Conservation (phyloP, 2,797 vertebrate genomes). For the Furcifer pardalis region DNA sequence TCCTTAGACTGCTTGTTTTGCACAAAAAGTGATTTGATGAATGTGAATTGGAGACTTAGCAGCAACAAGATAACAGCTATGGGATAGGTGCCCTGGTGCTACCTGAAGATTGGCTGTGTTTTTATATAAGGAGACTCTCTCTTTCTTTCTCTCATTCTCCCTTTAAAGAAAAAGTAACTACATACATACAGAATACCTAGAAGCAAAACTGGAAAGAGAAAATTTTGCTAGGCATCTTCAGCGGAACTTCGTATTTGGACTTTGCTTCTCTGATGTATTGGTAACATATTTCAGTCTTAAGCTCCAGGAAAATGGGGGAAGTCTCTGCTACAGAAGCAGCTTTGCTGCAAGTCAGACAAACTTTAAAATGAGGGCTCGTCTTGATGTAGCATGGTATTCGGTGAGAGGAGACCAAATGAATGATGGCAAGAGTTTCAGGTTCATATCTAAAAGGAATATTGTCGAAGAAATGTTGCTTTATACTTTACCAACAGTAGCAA, state of each 20-base stretch:
- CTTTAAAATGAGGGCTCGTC: conserved; percentile 72
- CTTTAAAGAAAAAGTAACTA: conserved; percentile 31
- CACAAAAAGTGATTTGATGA: conserved; percentile 99
- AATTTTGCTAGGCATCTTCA: conserved; percentile 75
- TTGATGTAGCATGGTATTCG: conserved; percentile 71
- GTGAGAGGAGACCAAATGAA: conserved; percentile 91
- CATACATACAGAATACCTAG: conserved; percentile 64
- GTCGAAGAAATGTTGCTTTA: conserved; percentile 76
- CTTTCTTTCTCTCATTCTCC: conserved; percentile 57
- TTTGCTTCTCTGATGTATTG: conserved; percentile 71
- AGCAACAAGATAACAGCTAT: conserved; percentile 79
- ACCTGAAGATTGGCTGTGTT: conserved; percentile 86
- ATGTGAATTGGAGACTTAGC: conserved; percentile 89
- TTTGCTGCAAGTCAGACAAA: conserved; percentile 70
- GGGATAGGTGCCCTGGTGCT: conserved; percentile 86
- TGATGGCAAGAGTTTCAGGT: conserved; percentile 74
- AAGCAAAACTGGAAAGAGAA: conserved; percentile 67
- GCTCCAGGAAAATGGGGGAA: conserved; percentile 55
- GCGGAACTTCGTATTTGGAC: conserved; percentile 67
- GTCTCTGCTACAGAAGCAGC: conserved; percentile 68
- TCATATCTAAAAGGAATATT: conserved; percentile 73
- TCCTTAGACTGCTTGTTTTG: conserved; percentile 99
- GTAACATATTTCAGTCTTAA: conserved; percentile 72
- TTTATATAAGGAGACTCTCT: conserved; percentile 69
- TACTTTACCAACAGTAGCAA: conserved; percentile 80